phyloP scores from a whole-genome alignment of 2,888 invertebrate genomes.

The Trissolcus brochymenae region DNA sequence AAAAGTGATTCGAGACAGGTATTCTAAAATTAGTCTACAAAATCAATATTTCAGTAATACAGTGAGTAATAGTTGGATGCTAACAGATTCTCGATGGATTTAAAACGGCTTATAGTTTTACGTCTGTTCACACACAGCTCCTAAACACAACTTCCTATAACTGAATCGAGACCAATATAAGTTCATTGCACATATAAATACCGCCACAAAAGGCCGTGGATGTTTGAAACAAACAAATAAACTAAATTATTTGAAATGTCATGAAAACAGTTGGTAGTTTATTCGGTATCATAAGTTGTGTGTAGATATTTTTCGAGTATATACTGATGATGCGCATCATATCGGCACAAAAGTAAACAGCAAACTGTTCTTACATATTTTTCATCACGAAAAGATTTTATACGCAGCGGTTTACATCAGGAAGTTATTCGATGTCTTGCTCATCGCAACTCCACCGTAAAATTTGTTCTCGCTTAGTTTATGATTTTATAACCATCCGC shows the following conservation, averaged over 20 bases:
- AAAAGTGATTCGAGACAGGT: slow-evolving; percentile 20
- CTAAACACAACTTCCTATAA: too few relatives aligned
- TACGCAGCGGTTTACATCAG: slow-evolving; percentile 38
- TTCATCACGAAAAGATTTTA: slow-evolving; percentile 25
- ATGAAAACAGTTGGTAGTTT: too few relatives aligned
- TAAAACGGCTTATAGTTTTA: too few relatives aligned
- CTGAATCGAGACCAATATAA: too few relatives aligned
- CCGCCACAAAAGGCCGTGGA: too few relatives aligned
- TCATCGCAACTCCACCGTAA: slow-evolving; percentile 47
- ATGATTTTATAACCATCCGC: slow-evolving; percentile 52
- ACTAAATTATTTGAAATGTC: too few relatives aligned
- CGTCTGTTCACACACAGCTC: too few relatives aligned
- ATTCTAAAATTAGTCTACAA: slow-evolving; percentile 19
- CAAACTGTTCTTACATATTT: slow-evolving; percentile 47
- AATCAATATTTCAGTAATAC: slow-evolving; percentile 46
- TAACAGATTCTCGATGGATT: too few relatives aligned
- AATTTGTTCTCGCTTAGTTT: slow-evolving; percentile 53
- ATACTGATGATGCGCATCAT: background rate
- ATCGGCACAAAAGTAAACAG: background rate
- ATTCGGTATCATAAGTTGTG: too few relatives aligned
- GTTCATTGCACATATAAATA: too few relatives aligned
- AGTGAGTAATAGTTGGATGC: too few relatives aligned
- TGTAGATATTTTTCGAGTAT: slow-evolving; percentile 1
- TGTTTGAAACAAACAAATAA: too few relatives aligned
- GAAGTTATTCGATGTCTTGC: slow-evolving; percentile 51